Evolutionary conservation across 2,888 invertebrate species (phyloP).

Genomic region (Trissonchulus latispiculum): DNA sequence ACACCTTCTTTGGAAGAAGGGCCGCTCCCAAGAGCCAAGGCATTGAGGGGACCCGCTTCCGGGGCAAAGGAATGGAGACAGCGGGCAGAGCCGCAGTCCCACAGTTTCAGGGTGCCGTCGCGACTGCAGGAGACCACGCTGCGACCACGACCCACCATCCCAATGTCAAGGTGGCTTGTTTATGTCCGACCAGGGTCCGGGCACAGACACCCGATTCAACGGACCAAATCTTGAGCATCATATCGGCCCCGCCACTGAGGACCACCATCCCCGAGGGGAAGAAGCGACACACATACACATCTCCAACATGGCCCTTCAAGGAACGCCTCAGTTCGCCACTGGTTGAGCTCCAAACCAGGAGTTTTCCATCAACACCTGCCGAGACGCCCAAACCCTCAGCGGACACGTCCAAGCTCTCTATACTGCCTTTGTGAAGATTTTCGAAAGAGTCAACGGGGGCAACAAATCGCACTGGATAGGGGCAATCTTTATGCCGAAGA

Average conservation of each 20-base stretch:
- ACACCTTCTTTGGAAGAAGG: too few relatives aligned
- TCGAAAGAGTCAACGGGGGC: not conserved
- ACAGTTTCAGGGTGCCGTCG: constrained; percentile 60
- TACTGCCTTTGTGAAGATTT: constrained; percentile 25
- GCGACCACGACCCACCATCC: constrained; percentile 58
- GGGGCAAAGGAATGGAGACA: constrained; percentile 52
- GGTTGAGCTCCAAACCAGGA: constrained; percentile 58
- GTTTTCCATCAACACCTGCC: constrained; percentile 54
- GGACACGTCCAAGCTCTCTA: constrained; percentile 55
- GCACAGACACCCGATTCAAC: constrained; percentile 60
- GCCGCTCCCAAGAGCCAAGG: constrained; percentile 1
- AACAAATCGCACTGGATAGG: not conserved
- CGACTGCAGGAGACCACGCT: constrained; percentile 61
- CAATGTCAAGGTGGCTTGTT: too few relatives aligned
- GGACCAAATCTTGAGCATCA: constrained; percentile 60
- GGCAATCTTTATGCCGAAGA: too few relatives aligned
- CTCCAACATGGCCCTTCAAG: constrained; percentile 58
- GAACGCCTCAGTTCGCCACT: constrained; percentile 51
- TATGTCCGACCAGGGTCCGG: constrained; percentile 58
- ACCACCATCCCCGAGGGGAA: constrained; percentile 63
- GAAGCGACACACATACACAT: constrained; percentile 58
- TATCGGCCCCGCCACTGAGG: constrained; percentile 60
- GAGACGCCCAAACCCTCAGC: constrained; percentile 57
- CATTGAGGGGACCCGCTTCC: constrained; percentile 28
- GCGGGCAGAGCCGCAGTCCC: constrained; percentile 59